Evolutionary conservation across 2,888 invertebrate species (phyloP).

Genomic region (Labia minor): DNA sequence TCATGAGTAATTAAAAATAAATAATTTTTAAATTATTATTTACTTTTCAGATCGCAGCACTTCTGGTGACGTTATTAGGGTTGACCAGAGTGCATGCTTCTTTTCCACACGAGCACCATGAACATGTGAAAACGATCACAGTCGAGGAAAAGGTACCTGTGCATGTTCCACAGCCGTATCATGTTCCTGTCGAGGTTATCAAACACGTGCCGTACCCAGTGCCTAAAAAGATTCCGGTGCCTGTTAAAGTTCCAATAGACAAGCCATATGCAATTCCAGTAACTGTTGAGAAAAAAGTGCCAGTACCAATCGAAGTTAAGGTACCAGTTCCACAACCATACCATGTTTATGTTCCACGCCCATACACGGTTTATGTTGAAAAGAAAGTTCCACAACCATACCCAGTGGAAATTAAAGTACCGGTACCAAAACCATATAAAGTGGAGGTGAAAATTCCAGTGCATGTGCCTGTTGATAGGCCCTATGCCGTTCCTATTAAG

Average conservation of each 20-base stretch:
- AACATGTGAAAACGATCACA: background rate
- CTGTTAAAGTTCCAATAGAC: slow-evolving; percentile 14
- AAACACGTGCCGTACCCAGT: slow-evolving; percentile 15
- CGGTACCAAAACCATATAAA: slow-evolving; percentile 13
- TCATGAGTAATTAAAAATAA: too few relatives aligned
- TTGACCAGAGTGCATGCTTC: background rate
- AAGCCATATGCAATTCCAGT: slow-evolving; percentile 14
- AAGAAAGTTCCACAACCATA: slow-evolving; percentile 17
- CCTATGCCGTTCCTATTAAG: slow-evolving; percentile 14
- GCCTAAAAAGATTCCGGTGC: background rate
- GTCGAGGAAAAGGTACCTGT: slow-evolving; percentile 15
- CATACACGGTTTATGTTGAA: slow-evolving; percentile 15
- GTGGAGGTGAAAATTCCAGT: slow-evolving; percentile 15
- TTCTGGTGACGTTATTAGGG: background rate
- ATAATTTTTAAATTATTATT: too few relatives aligned
- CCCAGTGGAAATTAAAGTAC: background rate
- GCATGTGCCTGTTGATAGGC: slow-evolving; percentile 13
- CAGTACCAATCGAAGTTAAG: background rate
- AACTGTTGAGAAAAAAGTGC: background rate
- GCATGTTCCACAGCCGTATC: slow-evolving; percentile 15
- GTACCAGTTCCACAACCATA: slow-evolving; percentile 13
- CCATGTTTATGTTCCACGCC: background rate
- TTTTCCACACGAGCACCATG: background rate
- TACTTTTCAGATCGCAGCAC: background rate
- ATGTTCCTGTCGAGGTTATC: slow-evolving; percentile 2